Conservation (phyloP, 2,888 invertebrate species). For the Trachelus troglodyta region DNA sequence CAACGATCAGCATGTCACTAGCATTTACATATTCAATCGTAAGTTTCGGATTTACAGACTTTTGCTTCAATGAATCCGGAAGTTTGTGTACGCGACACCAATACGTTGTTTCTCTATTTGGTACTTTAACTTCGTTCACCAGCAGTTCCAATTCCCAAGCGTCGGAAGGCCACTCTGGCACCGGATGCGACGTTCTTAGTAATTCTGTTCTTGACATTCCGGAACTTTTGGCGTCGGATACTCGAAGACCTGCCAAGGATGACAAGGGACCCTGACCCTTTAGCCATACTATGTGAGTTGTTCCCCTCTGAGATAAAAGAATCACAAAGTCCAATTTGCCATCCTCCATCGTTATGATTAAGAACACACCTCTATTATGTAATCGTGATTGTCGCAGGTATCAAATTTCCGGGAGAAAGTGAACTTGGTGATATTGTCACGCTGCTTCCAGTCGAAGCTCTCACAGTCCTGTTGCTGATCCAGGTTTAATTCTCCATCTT, state of each 20-base stretch:
- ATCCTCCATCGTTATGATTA: not conserved
- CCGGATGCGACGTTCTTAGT: slow-evolving; percentile 67
- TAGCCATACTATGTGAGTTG: slow-evolving; percentile 89
- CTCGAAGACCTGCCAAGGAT: slow-evolving; percentile 74
- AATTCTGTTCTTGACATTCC: slow-evolving; percentile 86
- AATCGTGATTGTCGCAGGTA: slow-evolving; percentile 83
- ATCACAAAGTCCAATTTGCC: not conserved
- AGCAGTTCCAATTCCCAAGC: slow-evolving; percentile 73
- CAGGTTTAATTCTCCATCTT: slow-evolving; percentile 73
- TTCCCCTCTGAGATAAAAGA: slow-evolving; percentile 77
- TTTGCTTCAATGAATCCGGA: slow-evolving; percentile 73
- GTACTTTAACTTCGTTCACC: slow-evolving; percentile 78
- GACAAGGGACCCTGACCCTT: slow-evolving; percentile 81
- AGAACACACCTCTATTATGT: slow-evolving; percentile 76
- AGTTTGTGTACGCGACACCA: slow-evolving; percentile 93
- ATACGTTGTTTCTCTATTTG: slow-evolving; percentile 91
- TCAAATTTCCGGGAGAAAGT: slow-evolving; percentile 84
- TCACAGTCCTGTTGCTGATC: slow-evolving; percentile 83
- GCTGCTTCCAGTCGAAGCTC: slow-evolving; percentile 69
- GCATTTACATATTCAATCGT: not conserved
- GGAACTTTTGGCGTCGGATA: slow-evolving; percentile 70
- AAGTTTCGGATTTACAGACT: slow-evolving; percentile 79
- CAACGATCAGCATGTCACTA: not conserved
- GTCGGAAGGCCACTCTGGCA: slow-evolving; percentile 66
- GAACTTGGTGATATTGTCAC: slow-evolving; percentile 75